Evolutionary conservation across 1,140 invertebrate genomes (phyloP), one percentile per base, ranked within the genome.

Genomic region (Colletes gigas): DNA sequence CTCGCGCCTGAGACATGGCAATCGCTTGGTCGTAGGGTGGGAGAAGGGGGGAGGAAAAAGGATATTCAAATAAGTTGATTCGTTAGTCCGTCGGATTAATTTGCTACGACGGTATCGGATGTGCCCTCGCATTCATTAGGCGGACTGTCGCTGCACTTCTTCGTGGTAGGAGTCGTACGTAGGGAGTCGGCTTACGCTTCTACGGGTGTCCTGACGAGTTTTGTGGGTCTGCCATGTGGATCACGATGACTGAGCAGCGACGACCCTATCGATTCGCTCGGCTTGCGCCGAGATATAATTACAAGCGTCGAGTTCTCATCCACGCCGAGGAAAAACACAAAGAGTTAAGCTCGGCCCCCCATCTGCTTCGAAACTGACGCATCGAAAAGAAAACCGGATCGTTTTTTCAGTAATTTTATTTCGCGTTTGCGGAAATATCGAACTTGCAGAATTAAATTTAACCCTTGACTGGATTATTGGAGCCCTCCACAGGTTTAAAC

Each of bases 31-130:
- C 4, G 12, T n/a, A 17, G 5, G 6, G n/a, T n/a, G 15, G 57
- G 71, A 65, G 76, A 3, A 10, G 9, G 50, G 3, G 19, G 55
- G 50, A 30, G 47, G 19, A 4, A n/a, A 44, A 41, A 52, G 67
- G 68, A 80, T 88, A 88, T 88, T 88, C 86, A 88, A 88, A 88
- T 88, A 88, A 88, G 86, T 83, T 87, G 86, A 88, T 88, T 88
- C 86, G 86, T 88, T 88, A 88, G 86, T 88, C 85, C 68, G 72
- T 19, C 76, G 85, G 86, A 88, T 88, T 88, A 88, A 88, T 87
- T 88, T 88, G 83, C 83, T 74, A 82, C 77, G 83, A 88, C 86
- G 83, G 72, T 87, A 85, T 88, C 83, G 85, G 85, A 74, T 85
- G 86, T 88, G 83, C 82, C 62, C 65, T 80, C 73, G 86, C 80